These are phyloP conservation scores for Tupiocoris notatus DNA, from an alignment of 2,888 invertebrate genomes.

Conservation along the genomic window DNA sequence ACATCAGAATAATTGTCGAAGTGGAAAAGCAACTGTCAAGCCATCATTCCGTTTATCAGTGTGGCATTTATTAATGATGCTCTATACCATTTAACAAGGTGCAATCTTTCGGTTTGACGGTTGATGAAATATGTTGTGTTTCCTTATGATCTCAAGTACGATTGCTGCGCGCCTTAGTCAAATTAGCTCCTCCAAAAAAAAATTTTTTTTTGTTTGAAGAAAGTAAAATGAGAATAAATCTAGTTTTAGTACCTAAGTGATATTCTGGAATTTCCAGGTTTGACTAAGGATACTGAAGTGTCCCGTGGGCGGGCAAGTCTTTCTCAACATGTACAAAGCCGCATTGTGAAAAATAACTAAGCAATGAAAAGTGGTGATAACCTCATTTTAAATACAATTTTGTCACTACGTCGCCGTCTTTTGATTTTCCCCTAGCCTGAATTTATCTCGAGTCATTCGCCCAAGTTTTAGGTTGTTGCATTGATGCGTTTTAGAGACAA, in stretches of 20 bases:
- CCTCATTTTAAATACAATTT: conserved; percentile 51
- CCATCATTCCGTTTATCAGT: conserved; percentile 34
- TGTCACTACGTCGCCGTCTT: conserved; percentile 44
- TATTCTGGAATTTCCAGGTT: conserved; percentile 44
- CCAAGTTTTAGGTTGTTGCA: too few species aligned
- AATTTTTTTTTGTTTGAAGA: too few species aligned
- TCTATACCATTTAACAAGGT: conserved; percentile 34
- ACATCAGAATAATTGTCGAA: background rate
- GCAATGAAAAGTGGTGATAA: conserved; percentile 50
- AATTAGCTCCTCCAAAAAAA: conserved; percentile 42
- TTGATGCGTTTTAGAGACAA: background rate
- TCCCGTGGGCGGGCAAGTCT: conserved; percentile 46
- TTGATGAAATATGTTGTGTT: conserved; percentile 19
- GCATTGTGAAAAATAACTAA: conserved; percentile 42
- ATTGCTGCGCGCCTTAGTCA: conserved; percentile 43
- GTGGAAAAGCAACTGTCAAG: background rate
- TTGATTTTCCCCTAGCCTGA: too few species aligned
- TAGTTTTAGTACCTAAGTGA: conserved; percentile 46
- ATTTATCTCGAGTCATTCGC: too few species aligned
- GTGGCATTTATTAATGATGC: conserved; percentile 43
- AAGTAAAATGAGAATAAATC: background rate
- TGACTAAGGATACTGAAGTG: conserved; percentile 44
- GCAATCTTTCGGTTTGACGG: conserved; percentile 43
- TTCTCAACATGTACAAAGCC: conserved; percentile 40
- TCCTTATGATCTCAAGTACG: conserved; percentile 45